Evolutionary conservation across 1,140 invertebrate species (phyloP), one percentile per base, ranked within the genome.

Genomic region (Pachyrhynchus sulphureomaculatus): DNA sequence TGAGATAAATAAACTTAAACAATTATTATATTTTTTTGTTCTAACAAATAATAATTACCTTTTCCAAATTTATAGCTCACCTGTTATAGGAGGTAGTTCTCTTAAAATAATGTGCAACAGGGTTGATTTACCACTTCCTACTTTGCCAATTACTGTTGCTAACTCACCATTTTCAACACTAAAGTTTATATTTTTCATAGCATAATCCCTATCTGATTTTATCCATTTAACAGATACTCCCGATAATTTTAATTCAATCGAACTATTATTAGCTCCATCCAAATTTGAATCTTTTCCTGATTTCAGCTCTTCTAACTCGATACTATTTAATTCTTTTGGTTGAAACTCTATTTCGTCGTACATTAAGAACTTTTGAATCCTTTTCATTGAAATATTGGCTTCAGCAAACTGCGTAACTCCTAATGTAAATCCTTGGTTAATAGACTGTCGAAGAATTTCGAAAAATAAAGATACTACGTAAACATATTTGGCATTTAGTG

Each of bases 111-210:
- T 6, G 26, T 29, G 8, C 1, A 96, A 77, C 2, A 96, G 75
- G 10, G 92, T 93, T 66, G 87, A 86, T 79, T 90, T 90, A 49
- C 89, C 89, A 29, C 84, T 78, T 39, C 88, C 88, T n/a, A 91
- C 87, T 20, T 83, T 81, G 6, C 88, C 88, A 63, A 91, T 84
- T 4, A 91, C 78, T 1, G 84, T 84, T 2, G 87, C 72, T 20
- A 90, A 69, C 66, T 87, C 49, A 15, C 82, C 82, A 4, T 79
- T 69, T 42, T 77, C 74, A 1, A 82, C 75, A 6, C 71, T 69
- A 3, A 87, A 68, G 60, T 76, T 80, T 2, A 88, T 75, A 58
- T 82, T 74, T 42, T 80, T 80, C 8, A 88, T 72, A 0, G 81
- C 85, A 56, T 81, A 77, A 8, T 81, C 79, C 2, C 17, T 80